Conservation (phyloP, 2,113 vertebrate species). For the Pavo muticus region DNA sequence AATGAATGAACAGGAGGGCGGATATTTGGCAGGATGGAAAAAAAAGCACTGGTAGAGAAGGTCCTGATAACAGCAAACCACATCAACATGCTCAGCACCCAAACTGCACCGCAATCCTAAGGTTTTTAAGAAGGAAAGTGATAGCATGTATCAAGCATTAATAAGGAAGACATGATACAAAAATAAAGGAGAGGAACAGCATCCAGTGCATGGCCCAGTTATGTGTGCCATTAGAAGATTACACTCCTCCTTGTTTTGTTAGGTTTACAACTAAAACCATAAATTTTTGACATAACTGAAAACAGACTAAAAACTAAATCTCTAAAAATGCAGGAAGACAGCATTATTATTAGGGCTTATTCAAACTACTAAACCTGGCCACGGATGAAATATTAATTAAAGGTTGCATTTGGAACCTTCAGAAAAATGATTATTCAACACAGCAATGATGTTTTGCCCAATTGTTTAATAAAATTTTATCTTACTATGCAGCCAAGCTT, state of each 20-base stretch:
- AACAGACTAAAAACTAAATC: neutral
- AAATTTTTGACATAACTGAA: constrained; percentile 1
- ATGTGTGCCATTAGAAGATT: neutral
- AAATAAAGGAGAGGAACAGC: neutral
- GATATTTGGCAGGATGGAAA: neutral
- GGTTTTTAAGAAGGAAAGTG: neutral
- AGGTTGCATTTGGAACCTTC: constrained; percentile 53
- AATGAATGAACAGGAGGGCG: neutral
- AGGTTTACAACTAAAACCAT: neutral
- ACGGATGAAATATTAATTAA: constrained; percentile 71
- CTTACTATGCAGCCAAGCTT: neutral
- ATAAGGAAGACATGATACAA: neutral
- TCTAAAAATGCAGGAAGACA: neutral
- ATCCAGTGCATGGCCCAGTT: neutral
- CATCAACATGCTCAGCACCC: accelerated
- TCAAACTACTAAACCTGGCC: constrained; percentile 32
- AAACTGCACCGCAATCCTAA: neutral
- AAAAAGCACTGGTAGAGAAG: neutral
- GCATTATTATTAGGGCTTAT: constrained; percentile 54
- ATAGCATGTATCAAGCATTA: neutral
- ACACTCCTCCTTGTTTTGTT: neutral
- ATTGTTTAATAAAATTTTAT: constrained; percentile 32
- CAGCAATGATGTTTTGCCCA: constrained; percentile 50
- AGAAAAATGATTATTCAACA: constrained; percentile 66
- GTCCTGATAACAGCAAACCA: neutral